phyloP scores from a whole-genome alignment of 2,797 vertebrate species.

The Acrossocheilus fasciatus region DNA sequence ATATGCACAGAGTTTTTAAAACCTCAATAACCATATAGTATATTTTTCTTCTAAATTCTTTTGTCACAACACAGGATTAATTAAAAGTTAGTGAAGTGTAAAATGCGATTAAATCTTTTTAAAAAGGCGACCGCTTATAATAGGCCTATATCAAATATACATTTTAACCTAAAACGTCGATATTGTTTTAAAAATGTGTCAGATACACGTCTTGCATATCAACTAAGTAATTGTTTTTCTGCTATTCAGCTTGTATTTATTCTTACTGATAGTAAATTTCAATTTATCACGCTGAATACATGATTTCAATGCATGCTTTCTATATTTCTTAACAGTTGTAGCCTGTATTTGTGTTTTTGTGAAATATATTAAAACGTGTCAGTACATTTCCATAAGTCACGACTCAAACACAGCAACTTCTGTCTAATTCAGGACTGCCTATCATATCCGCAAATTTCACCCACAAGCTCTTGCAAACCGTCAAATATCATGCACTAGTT shows the following conservation, averaged over 20 bases:
- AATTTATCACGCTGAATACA: background rate
- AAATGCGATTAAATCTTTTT: background rate
- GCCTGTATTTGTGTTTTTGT: background rate
- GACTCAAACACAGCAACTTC: slow-evolving; percentile 11
- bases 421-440: background rate
- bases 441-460: background rate
- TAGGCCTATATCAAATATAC: background rate
- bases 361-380: background rate
- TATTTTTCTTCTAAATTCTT: background rate
- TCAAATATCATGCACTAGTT: background rate
- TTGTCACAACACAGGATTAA: background rate
- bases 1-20: background rate
- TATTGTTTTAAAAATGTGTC: background rate
- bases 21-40: background rate
- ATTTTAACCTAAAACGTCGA: background rate
- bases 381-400: slow-evolving; percentile 28
- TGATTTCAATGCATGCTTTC: background rate
- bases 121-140: background rate
- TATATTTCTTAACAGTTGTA: background rate
- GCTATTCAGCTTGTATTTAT: background rate
- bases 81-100: background rate
- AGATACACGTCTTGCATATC: background rate
- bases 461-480: background rate
- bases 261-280: background rate
- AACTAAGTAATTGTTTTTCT: background rate